Conservation (phyloP, 1,140 invertebrate genomes). For the Bombus confusus region DNA sequence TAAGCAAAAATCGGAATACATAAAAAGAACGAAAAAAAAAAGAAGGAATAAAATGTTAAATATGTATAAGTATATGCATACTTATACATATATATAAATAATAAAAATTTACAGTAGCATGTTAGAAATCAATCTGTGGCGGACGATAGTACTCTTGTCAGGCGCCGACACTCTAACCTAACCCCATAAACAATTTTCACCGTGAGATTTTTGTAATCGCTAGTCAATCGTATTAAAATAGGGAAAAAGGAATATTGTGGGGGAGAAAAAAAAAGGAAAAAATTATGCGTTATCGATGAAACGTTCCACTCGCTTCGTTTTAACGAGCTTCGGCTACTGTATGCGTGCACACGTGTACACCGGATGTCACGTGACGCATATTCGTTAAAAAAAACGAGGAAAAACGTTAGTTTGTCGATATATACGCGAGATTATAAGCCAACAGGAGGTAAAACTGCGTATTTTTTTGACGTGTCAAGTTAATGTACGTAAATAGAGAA, state of each 20-base stretch:
- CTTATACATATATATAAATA: neutral
- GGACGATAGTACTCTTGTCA: constrained; percentile 54
- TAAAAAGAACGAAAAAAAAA: neutral
- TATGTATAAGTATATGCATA: neutral
- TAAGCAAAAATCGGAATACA: neutral
- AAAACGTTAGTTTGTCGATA: constrained; percentile 18
- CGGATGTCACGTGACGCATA: constrained; percentile 36
- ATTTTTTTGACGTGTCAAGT: neutral
- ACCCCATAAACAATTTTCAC: constrained; percentile 10
- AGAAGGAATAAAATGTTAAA: neutral
- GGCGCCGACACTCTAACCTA: constrained; percentile 4
- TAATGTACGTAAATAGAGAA: constrained; percentile 29
- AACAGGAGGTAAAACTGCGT: neutral
- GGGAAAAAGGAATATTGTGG: neutral
- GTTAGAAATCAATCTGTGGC: neutral
- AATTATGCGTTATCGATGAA: constrained; percentile 6
- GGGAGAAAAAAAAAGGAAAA: neutral
- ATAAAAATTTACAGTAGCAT: neutral
- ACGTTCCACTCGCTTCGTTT: constrained; percentile 25
- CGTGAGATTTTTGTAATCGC: constrained; percentile 59
- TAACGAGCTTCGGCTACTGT: neutral
- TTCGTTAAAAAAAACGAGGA: constrained; percentile 29
- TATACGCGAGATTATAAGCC: constrained; percentile 7
- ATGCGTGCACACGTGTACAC: neutral
- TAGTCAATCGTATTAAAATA: constrained; percentile 61